Base-by-base conservation (phyloP, 37 sponge, comb jelly and placozoan genomes). In the Dysidea cf. avara region DNA sequence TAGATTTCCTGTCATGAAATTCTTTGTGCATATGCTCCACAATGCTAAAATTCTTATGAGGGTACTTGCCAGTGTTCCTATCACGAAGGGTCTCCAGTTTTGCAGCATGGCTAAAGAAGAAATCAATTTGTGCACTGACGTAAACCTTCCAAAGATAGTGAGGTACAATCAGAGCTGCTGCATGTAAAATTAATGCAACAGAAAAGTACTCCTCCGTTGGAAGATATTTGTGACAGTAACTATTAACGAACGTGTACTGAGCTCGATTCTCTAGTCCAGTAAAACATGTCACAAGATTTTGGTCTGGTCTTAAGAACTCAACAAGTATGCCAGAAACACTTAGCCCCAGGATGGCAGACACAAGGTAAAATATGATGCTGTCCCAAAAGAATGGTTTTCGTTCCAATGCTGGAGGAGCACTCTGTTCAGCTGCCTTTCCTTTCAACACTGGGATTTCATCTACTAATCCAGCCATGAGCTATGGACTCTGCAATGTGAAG, bases 341-440 rank as follows among this genome's bases (percentile, higher is more conserved):
- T 2, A 86, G 67, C 0, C 52, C 86, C 12, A 86, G 22, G 0
- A 86, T 79, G 11, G 68, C 69, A 0, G 72, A 70, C 32, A 86
- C 80, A 37, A 86, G 52, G 54, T 74, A 86, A 40, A 86, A 74
- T 17, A 62, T 61, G 49, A 79, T 60, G 1, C 69, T 67, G 62
- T 86, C 86, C 86, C 86, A 86, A 46, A 86, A 86, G 80, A 86
- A 86, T 18, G 79, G 80, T 48, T 80, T 57, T 12, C 74, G 69
- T 26, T 64, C 52, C 29, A 68, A 21, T 37, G 40, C 16, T 38
- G 37, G 24, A 7, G 46, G 46, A 9, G 46, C 7, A 43, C 46
- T 43, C 9, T 43, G 46, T 12, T 43, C 46, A n/a, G n/a, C n/a
- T 43, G 46, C 46, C 46, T 43, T 43, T 43, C 9, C 46, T 43